A percentile compares a stretch with the other conserved stretches of the same genome.
These are phyloP conservation scores for Aspiorhynchus laticeps DNA, from an alignment of 2,113 vertebrate species.

Conservation along the genomic window DNA sequence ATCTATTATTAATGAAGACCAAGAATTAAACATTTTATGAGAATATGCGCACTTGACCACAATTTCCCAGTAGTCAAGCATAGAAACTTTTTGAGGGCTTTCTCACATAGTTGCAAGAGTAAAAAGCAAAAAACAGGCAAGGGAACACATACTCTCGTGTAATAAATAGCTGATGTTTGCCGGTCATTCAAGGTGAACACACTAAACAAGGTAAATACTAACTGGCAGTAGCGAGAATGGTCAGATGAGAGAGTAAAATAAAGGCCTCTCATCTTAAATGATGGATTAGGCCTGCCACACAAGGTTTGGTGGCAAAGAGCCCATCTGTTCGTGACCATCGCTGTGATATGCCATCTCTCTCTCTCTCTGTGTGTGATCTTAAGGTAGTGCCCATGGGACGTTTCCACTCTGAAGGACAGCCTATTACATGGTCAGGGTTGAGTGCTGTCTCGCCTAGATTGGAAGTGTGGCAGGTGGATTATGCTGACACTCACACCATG, in stretches of 20 bases:
- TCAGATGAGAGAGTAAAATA: slow-evolving; percentile 6
- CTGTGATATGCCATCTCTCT: slow-evolving; percentile 9
- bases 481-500: slow-evolving; percentile 34
- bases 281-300: slow-evolving; percentile 40
- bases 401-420: slow-evolving; percentile 34
- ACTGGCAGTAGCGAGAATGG: not conserved
- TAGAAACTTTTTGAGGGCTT: slow-evolving; percentile 21
- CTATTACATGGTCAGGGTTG: slow-evolving; percentile 56
- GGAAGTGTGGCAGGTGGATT: slow-evolving; percentile 26
- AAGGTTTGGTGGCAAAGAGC: slow-evolving; percentile 5
- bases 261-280: slow-evolving; percentile 29
- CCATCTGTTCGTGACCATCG: not conserved
- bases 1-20: slow-evolving; percentile 14
- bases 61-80: slow-evolving; percentile 1
- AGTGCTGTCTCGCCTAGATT: slow-evolving; percentile 14
- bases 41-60: not conserved
- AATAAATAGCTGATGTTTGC: not conserved
- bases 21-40: slow-evolving; percentile 3
- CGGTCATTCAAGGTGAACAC: not conserved
- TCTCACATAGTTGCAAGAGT: not conserved
- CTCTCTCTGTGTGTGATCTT: slow-evolving; percentile 4
- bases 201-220: not conserved
- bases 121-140: not conserved
- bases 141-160: not conserved
- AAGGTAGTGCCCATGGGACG: slow-evolving; percentile 10